Evolutionary conservation across 2,797 vertebrate genomes (phyloP).

Genomic region (Megalops cyprinoides): DNA sequence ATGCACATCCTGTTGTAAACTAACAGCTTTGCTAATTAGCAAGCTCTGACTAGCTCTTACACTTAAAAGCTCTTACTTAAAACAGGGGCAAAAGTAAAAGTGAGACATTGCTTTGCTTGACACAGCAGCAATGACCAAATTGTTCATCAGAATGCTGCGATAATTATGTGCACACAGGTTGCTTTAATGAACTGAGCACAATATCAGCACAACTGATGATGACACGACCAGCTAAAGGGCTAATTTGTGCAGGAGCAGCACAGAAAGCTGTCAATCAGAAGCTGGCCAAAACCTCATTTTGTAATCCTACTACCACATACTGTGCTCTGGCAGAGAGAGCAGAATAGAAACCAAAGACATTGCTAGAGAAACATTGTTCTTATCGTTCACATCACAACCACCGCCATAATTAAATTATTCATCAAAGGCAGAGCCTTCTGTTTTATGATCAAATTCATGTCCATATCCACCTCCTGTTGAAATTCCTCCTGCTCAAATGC

Average conservation of each 20-base stretch:
- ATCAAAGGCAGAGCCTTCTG: not conserved
- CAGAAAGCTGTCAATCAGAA: not conserved
- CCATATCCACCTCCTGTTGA: not conserved
- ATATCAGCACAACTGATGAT: too few species aligned
- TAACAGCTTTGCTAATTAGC: too few species aligned
- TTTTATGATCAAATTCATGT: not conserved
- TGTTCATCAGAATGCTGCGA: not conserved
- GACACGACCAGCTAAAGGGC: not conserved
- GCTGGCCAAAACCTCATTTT: not conserved
- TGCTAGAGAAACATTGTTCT: too few species aligned
- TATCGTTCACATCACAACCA: not conserved
- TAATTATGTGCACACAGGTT: too few species aligned
- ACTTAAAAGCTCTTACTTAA: too few species aligned
- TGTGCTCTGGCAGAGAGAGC: not conserved
- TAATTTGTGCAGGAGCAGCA: not conserved
- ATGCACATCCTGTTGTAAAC: not conserved
- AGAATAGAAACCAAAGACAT: not conserved
- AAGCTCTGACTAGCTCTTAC: too few species aligned
- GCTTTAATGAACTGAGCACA: too few species aligned
- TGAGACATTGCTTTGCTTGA: not conserved
- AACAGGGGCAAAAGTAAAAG: not conserved
- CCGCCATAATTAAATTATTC: not conserved
- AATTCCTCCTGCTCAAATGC: too few species aligned
- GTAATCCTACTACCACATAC: not conserved
- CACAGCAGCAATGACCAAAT: not conserved